Percentiles rank a stretch among this genome's conserved stretches.
Evolutionary conservation across 2,113 vertebrate species (phyloP).

Genomic region (Heptranchias perlo): DNA sequence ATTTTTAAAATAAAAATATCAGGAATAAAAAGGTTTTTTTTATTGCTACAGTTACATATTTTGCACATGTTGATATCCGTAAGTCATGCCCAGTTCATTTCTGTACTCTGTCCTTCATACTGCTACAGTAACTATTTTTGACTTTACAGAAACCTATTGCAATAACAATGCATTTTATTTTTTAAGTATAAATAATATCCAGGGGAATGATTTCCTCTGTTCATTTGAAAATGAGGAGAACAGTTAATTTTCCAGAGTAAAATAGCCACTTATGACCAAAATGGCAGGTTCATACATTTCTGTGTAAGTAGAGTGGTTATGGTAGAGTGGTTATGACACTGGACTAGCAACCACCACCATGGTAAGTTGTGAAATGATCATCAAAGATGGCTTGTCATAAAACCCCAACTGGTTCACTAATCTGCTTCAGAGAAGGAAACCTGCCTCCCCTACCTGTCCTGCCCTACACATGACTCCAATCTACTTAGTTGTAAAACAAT

Average conservation of each 20-base stretch:
- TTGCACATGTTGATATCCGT: neutral
- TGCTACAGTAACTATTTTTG: neutral
- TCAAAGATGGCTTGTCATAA: neutral
- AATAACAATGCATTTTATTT: neutral
- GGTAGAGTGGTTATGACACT: neutral
- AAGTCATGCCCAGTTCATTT: neutral
- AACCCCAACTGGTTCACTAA: neutral
- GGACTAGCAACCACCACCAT: neutral
- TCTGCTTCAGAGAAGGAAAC: neutral
- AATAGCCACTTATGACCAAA: neutral
- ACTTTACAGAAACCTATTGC: neutral
- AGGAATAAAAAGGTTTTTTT: neutral
- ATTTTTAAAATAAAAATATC: neutral
- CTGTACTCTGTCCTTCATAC: neutral
- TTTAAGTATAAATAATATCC: neutral
- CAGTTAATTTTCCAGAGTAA: neutral
- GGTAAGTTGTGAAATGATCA: neutral
- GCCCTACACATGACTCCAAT: neutral
- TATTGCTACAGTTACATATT: neutral
- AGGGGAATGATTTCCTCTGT: neutral
- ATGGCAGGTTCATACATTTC: neutral
- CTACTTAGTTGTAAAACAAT: neutral
- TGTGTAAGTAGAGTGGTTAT: neutral
- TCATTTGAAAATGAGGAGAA: neutral
- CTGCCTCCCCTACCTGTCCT: neutral